Evolutionary conservation across 2,113 vertebrate species (phyloP).

Genomic region (Oplegnathus fasciatus): DNA sequence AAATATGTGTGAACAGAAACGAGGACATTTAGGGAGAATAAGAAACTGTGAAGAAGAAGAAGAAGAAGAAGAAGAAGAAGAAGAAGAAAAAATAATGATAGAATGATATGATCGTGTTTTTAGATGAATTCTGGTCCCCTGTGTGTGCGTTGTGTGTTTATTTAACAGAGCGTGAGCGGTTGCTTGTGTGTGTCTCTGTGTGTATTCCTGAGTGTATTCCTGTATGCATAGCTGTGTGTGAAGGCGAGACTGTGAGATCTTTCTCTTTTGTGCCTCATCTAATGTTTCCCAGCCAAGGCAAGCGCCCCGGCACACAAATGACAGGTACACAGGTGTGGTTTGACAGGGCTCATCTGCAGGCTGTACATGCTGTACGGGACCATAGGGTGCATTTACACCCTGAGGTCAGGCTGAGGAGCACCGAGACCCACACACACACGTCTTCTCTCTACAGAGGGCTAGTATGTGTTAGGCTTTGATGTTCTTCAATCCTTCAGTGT

Average conservation of each 20-base stretch:
- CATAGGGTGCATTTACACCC: slow-evolving; percentile 53
- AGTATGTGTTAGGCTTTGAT: slow-evolving; percentile 64
- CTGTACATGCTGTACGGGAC: slow-evolving; percentile 35
- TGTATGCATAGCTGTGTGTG: slow-evolving; percentile 49
- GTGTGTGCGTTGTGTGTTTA: slow-evolving; percentile 52
- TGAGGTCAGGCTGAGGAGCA: slow-evolving; percentile 57
- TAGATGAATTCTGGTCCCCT: slow-evolving; percentile 31
- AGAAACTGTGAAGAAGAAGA: slow-evolving; percentile 62
- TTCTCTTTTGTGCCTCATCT: slow-evolving; percentile 61
- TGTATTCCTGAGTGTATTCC: slow-evolving; percentile 57
- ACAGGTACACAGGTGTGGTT: slow-evolving; percentile 68
- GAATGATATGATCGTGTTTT: slow-evolving; percentile 33
- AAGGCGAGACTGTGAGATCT: slow-evolving; percentile 53
- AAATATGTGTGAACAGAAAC: slow-evolving; percentile 80
- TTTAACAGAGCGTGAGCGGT: slow-evolving; percentile 48
- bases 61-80: not conserved
- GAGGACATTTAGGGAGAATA: slow-evolving; percentile 71
- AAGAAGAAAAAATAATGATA: slow-evolving; percentile 20
- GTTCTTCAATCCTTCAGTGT: slow-evolving; percentile 61
- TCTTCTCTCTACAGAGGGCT: slow-evolving; percentile 15
- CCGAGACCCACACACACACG: slow-evolving; percentile 1
- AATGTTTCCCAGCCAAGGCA: slow-evolving; percentile 59
- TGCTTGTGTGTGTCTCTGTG: slow-evolving; percentile 36
- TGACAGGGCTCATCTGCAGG: slow-evolving; percentile 66
- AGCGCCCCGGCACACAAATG: slow-evolving; percentile 40